Evolutionary conservation across 2,113 vertebrate genomes (phyloP), one percentile per base, ranked within the genome.

Genomic region (Typhlomys cinereus): DNA sequence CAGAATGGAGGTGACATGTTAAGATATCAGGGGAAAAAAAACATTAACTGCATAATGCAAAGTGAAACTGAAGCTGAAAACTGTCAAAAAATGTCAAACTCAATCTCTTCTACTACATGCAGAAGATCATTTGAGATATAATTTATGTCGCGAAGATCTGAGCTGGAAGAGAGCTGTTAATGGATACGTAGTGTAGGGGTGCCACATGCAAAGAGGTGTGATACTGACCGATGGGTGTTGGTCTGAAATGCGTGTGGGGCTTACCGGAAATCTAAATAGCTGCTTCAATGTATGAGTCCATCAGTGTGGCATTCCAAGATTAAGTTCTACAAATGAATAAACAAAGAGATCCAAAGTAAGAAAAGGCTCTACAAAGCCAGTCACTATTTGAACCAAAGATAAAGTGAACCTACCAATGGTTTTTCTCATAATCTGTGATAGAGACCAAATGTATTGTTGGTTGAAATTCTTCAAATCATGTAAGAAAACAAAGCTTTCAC

Each of bases 21-120:
- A 44, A 87, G 39, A 44, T 25, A 61, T 10, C 34, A 57, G 4
- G 50, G 20, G 4, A 20, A 86, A 91, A 89, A 50, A 73, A 84
- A 84, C 5, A 17, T 81, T 73, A 84, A 59, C 11, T 31, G 59
- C 25, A 86, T 79, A 92, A 94, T 89, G n/a, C 20, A 70, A 89
- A 84, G 76, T 54, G 85, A 94, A 94, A 80, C 71, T 67, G 21
- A 88, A 91, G 36, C 80, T 57, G 9, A 83, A 76, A 89, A 64
- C 78, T 84, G 88, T 87, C 92, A 91, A 59, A 88, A 91, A 91
- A 84, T 89, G 90, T 95, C 95, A 94, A 87, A 93, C 39, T 96
- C 71, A 84, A 89, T 96, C 96, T 93, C 52, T 39, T 89, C 90
- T 62, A 44, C 11, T 59, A 48, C 27, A 62, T 29, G 7, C 88